Conservation (phyloP, 2,797 vertebrate genomes). For the Periophthalmus magnuspinnatus region DNA sequence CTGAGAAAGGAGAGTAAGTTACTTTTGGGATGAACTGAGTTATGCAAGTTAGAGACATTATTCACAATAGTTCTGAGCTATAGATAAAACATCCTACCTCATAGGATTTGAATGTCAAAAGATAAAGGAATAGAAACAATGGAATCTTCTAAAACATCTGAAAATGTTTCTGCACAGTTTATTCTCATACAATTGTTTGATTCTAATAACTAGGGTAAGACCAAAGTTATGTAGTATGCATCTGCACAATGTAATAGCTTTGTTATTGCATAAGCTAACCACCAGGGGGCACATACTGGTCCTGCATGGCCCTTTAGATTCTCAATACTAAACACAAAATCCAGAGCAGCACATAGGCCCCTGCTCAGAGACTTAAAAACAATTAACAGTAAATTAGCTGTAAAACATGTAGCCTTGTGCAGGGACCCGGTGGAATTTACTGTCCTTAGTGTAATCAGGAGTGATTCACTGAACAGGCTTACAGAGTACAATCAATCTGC, state of each 20-base stretch:
- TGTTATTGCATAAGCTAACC: conserved; percentile 39
- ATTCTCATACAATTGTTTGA: not conserved
- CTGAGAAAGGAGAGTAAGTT: too few species aligned
- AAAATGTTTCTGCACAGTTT: not conserved
- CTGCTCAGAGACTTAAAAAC: not conserved
- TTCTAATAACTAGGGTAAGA: not conserved
- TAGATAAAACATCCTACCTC: too few species aligned
- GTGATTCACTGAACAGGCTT: conserved; percentile 22
- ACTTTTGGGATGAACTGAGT: too few species aligned
- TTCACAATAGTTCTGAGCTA: not conserved
- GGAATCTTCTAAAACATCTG: not conserved
- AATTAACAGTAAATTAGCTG: conserved; percentile 11
- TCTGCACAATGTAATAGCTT: not conserved
- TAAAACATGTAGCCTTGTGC: conserved; percentile 16
- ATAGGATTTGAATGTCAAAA: too few species aligned
- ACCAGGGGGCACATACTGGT: conserved; percentile 60
- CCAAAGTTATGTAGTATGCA: not conserved
- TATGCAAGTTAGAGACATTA: not conserved
- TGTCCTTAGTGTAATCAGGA: conserved; percentile 16
- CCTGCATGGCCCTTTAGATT: conserved; percentile 30
- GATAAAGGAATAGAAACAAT: not conserved
- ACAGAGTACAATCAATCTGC: conserved; percentile 19
- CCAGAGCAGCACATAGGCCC: conserved; percentile 19
- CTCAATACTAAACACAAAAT: conserved; percentile 22
- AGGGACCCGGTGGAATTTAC: conserved; percentile 19